Evolutionary conservation across 1,140 invertebrate species (phyloP), one percentile per base, ranked within the genome.

Genomic region (Acromyrmex charruanus): DNA sequence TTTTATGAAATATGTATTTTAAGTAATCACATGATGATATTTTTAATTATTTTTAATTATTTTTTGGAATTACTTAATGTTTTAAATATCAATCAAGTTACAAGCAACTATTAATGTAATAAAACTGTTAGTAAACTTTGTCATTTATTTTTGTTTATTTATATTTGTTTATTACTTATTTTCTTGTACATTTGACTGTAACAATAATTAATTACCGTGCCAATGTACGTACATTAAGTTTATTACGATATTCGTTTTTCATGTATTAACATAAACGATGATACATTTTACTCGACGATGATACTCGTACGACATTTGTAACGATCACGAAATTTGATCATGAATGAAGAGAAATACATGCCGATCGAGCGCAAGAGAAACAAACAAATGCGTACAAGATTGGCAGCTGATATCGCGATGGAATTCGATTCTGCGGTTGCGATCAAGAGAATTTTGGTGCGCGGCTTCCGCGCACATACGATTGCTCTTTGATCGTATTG

Each of bases 361-460:
- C 39, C 58, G 63, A 25, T 9, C 21, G n/a, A 61, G 51, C 18
- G 79, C 35, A 85, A 59, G 85, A 90, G 81, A 88, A 90, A 77
- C 39, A 28, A 49, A 39, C 66, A 39, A 58, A 61, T 89, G 88
- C 86, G 89, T 80, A 88, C 58, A 77, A 74, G 86, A 90, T 87
- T 69, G 31, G 55, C 61, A 65, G 55, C 44, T 51, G 53, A 87
- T 82, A 77, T 89, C 89, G 86, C 69, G 75, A 65, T 68, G 87
- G 89, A 91, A 92, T 92, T 91, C 86, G 89, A 92, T 92, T 90
- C 89, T 85, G 88, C 81, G 91, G 91, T 92, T 89, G 65, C 74
- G 55, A 89, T 86, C 88, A 44, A 58, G 84, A 59, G 75, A 75
- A 90, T 75, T 90, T 90, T 81, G 69, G 80, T 66, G 65, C 72